Conservation (phyloP, 2,113 vertebrate genomes). For the Lucifuga dentata region DNA sequence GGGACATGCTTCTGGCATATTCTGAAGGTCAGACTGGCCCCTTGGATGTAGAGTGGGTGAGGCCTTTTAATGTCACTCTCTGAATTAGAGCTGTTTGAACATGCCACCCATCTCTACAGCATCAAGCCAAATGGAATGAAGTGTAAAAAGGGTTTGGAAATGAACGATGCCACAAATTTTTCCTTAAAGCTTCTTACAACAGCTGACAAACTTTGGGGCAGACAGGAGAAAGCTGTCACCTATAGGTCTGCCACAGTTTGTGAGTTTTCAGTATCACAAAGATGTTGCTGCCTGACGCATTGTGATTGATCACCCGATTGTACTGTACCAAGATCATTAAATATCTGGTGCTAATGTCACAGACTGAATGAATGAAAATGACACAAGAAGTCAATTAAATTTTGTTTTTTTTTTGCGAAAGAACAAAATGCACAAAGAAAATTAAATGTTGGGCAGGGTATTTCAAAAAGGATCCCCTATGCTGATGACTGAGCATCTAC, state of each 20-base stretch:
- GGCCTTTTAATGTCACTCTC: constrained; percentile 64
- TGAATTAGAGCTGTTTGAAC: constrained; percentile 72
- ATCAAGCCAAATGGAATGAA: constrained; percentile 59
- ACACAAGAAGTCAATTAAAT: constrained; percentile 3
- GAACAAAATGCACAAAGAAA: constrained; percentile 1
- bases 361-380: constrained; percentile 12
- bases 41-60: constrained; percentile 48
- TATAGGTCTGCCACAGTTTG: constrained; percentile 36
- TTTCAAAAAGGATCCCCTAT: background rate
- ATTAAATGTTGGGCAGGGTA: background rate
- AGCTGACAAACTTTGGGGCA: constrained; percentile 36
- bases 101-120: constrained; percentile 61
- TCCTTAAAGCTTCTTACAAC: constrained; percentile 61
- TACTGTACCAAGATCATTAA: constrained; percentile 15
- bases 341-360: background rate
- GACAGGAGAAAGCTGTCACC: constrained; percentile 25
- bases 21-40: constrained; percentile 68
- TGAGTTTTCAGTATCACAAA: constrained; percentile 44
- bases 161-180: constrained; percentile 58
- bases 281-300: constrained; percentile 14
- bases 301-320: constrained; percentile 22
- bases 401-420: background rate
- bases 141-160: constrained; percentile 49
- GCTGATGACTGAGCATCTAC: background rate
- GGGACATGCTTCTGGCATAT: constrained; percentile 54